Evolutionary conservation across 1,140 invertebrate species (phyloP).

Genomic region (Sweltsa coloradensis): DNA sequence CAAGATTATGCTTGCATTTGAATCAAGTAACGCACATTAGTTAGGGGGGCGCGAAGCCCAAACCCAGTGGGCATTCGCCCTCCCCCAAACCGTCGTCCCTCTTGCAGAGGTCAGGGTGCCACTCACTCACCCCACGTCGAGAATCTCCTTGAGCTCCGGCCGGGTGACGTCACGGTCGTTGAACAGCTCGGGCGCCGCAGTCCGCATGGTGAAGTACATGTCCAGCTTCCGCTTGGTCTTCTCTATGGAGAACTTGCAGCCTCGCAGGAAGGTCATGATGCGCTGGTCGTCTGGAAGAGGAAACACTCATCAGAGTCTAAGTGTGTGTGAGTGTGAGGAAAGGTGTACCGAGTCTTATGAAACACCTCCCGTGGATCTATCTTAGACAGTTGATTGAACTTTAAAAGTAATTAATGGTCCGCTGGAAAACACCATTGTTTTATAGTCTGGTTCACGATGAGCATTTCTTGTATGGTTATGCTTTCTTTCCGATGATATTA

Average conservation of each 20-base stretch:
- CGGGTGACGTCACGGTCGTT: slow-evolving; percentile 55
- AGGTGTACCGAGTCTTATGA: not conserved
- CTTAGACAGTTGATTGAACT: not conserved
- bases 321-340: not conserved
- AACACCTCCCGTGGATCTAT: not conserved
- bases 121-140: slow-evolving; percentile 53
- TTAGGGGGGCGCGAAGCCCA: too few species aligned
- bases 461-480: too few species aligned
- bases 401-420: too few species aligned
- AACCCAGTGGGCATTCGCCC: too few species aligned
- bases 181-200: slow-evolving; percentile 73
- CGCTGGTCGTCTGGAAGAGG: slow-evolving; percentile 49
- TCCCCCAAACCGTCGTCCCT: too few species aligned
- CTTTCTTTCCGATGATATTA: too few species aligned
- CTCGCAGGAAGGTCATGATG: slow-evolving; percentile 62
- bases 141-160: slow-evolving; percentile 54
- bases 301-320: slow-evolving; percentile 7
- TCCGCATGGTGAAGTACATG: slow-evolving; percentile 67
- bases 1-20: too few species aligned
- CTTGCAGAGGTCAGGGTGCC: too few species aligned
- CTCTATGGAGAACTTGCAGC: slow-evolving; percentile 72
- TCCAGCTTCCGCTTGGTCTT: slow-evolving; percentile 71
- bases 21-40: too few species aligned
- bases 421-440: too few species aligned
- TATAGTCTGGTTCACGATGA: too few species aligned